Base-by-base conservation (phyloP, 1,140 invertebrate genomes). In the Aphelenchoides besseyi region DNA sequence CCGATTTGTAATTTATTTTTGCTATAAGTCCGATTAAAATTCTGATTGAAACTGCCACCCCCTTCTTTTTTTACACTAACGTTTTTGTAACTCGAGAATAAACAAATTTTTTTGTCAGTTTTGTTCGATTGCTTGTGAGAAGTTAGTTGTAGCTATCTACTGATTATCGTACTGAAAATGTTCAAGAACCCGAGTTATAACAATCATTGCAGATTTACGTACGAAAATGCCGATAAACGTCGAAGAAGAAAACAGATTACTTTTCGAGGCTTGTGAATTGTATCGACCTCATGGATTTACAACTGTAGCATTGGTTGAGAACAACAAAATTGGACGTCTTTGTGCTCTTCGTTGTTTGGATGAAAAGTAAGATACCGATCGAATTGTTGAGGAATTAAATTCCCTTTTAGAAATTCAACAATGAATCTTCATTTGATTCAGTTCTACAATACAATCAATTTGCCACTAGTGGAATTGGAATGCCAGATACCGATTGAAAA, bases 371-470 rank as follows among this genome's bases (percentile, higher is more conserved):
- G 63, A 16, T 66, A 23, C 28, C n/a, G 26, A n/a, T 61, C 41
- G 41, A 48, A 48, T 48, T 48, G 12, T 23, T 48, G 12, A 23
- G 12, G 12, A 12, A 48, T 48, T 48, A 16, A 23, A n/a, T n/a
- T 48, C 41, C 12, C 41, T 23, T 48, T 48, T 23, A 48, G 41
- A 48, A 48, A 48, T 23, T 23, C 41, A 16, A 16, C 41, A 23
- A 23, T 48, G 41, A 48, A 48, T 23, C 12, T 48, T 23, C 9
- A 29, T 3, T 32, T 76, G 12, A 54, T 78, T 41, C 72, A 78
- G 36, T 78, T 78, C 54, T 78, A 78, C 67, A 81, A 81, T 36
- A 63, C 70, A n/a, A 12, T 67, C 8, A 68, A 80, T 26, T 36
- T 53, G 54, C 76, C 77, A 28, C 26, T 41, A 16, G 54, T 80